Conservation (phyloP, 1,140 invertebrate species). For the Sarcophaga bullata region DNA sequence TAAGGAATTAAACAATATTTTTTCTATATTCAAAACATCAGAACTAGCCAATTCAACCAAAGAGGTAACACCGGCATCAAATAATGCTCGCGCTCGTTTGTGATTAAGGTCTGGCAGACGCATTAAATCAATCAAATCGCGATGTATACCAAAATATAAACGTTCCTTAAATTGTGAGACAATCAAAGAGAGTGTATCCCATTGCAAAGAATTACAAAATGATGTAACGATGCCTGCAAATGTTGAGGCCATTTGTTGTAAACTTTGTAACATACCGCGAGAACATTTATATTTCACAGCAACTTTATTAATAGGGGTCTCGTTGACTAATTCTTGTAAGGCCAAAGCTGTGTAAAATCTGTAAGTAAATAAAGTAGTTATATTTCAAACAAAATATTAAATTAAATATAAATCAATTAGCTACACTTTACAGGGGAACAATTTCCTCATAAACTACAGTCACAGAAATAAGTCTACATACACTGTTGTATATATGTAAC, state of each 20-base stretch:
- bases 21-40: slow-evolving; percentile 76
- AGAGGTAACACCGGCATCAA: slow-evolving; percentile 83
- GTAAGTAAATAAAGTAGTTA: neutral
- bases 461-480: too few species aligned
- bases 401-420: neutral
- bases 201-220: slow-evolving; percentile 93
- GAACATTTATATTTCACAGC: slow-evolving; percentile 85
- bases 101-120: slow-evolving; percentile 86
- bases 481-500: too few species aligned
- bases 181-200: slow-evolving; percentile 89
- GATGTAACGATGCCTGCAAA: slow-evolving; percentile 93
- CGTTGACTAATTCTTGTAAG: slow-evolving; percentile 92
- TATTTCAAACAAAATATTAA: neutral
- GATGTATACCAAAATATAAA: slow-evolving; percentile 92
- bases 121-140: slow-evolving; percentile 92
- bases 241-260: slow-evolving; percentile 94
- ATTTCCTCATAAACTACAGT: too few species aligned
- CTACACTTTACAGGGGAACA: neutral
- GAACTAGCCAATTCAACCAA: slow-evolving; percentile 82
- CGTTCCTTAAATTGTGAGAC: slow-evolving; percentile 93
- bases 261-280: slow-evolving; percentile 87
- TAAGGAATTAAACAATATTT: slow-evolving; percentile 78
- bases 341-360: slow-evolving; percentile 94
- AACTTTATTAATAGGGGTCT: slow-evolving; percentile 83
- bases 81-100: slow-evolving; percentile 84